Conservation (phyloP, 2,888 invertebrate genomes). For the Phortica magna region DNA sequence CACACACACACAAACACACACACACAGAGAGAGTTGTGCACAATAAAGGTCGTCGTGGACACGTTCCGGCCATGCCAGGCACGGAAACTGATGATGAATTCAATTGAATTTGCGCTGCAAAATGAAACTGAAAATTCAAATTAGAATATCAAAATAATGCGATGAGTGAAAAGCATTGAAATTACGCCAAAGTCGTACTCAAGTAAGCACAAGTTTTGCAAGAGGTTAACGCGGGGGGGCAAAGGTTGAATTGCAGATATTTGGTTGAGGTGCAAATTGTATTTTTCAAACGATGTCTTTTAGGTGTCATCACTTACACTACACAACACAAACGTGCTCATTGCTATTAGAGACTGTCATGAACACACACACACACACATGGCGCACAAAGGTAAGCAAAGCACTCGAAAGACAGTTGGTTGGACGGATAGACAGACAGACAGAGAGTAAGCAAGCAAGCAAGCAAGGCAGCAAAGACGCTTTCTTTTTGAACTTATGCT, state of each 20-base stretch:
- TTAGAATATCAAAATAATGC: constrained; percentile 28
- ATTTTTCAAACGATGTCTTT: neutral
- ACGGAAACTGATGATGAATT: constrained; percentile 1
- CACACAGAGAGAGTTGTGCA: neutral
- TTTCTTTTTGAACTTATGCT: neutral
- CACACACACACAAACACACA: neutral
- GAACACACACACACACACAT: constrained; percentile 32
- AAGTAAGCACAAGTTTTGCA: too few species aligned
- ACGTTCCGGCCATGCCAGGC: neutral
- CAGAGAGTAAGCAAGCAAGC: too few species aligned
- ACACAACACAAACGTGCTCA: neutral
- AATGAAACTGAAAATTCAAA: constrained; percentile 33
- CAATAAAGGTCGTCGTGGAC: neutral
- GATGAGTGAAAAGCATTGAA: too few species aligned
- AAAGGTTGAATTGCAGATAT: neutral
- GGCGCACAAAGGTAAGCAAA: neutral
- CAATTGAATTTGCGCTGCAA: constrained; percentile 21
- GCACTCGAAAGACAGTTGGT: neutral
- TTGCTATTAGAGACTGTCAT: constrained; percentile 16
- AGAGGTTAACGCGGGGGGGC: neutral
- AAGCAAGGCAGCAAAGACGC: too few species aligned
- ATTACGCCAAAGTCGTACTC: too few species aligned
- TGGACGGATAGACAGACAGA: neutral
- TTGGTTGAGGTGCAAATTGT: neutral
- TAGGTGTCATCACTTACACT: neutral